Evolutionary conservation across 35 echinoderm and acorn worm genomes (phyloP).

Genomic region (Amphiura filiformis): DNA sequence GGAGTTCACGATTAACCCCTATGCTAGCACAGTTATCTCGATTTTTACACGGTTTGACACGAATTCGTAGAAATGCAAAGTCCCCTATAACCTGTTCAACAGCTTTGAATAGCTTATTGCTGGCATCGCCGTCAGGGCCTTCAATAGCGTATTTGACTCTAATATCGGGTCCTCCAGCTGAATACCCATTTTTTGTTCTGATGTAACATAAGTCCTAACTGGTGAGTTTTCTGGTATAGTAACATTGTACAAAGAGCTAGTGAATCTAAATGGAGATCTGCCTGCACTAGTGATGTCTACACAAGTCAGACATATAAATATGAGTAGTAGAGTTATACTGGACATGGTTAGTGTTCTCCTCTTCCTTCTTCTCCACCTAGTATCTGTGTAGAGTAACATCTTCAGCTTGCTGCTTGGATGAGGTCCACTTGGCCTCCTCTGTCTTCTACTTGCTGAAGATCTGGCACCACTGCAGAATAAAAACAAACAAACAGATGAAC

Average conservation of each 20-base stretch:
- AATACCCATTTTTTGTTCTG: conserved; percentile 93
- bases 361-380: background rate
- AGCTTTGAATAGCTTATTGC: conserved; percentile 47
- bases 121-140: conserved; percentile 8
- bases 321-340: background rate
- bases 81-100: conserved; percentile 67
- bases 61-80: conserved; percentile 83
- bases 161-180: conserved; percentile 50
- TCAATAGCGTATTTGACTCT: conserved; percentile 22
- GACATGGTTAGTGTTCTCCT: background rate
- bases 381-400: background rate
- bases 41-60: conserved; percentile 71
- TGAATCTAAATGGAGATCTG: conserved; percentile 65
- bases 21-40: conserved; percentile 34
- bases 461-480: background rate
- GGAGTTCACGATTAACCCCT: conserved; percentile 77
- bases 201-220: conserved; percentile 73
- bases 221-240: conserved; percentile 84
- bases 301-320: background rate
- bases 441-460: background rate
- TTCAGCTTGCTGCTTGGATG: no score
- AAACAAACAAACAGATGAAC: background rate
- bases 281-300: background rate
- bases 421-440: no score
- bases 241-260: conserved; percentile 74